Base-by-base conservation (phyloP, 1,140 invertebrate species). In the Eriosoma lanigerum region DNA sequence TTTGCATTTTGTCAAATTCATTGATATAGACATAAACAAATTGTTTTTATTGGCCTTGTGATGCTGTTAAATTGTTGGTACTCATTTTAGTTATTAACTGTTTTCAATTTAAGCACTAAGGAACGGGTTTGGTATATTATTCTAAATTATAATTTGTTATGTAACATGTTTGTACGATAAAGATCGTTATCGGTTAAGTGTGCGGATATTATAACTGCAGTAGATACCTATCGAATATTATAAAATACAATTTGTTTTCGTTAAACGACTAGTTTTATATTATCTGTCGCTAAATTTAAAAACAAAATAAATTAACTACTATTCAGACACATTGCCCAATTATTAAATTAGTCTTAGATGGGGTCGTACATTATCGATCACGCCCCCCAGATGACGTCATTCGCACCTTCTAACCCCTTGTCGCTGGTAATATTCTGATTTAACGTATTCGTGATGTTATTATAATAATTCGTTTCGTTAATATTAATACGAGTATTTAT, bases 401-500 rank as follows among this genome's bases (percentile, higher is more conserved):
- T 54, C 19, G 73, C 54, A 38, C 32, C 73, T 44, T 24, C n/a
- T 76, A 76, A 76, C 73, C 73, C 73, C 73, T 56, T 76, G 54
- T 76, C 48, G 58, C 54, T n/a, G 32, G n/a, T 12, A 48, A 38
- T 38, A 24, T 68, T 68, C 24, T 68, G 66, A 68, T 68, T 68
- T 68, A 68, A 48, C 21, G 44, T 17, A 17, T 68, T 48, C 66
- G 66, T 68, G 66, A 68, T 48, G 66, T 44, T 46, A 44, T 32
- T n/a, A 58, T 44, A 44, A 38, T 48, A 68, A 68, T 68, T 68
- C 66, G 66, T 68, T 68, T 68, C 32, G 32, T 38, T 38, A 4
- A 38, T 38, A 38, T 4, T 38, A 38, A 38, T 38, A 38, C 8
- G 3, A 38, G n/a, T n/a, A n/a, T n/a, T n/a, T n/a, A n/a, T n/a